Evolutionary conservation across 2,113 vertebrate species (phyloP).

Genomic region (Calidris pygmaea): DNA sequence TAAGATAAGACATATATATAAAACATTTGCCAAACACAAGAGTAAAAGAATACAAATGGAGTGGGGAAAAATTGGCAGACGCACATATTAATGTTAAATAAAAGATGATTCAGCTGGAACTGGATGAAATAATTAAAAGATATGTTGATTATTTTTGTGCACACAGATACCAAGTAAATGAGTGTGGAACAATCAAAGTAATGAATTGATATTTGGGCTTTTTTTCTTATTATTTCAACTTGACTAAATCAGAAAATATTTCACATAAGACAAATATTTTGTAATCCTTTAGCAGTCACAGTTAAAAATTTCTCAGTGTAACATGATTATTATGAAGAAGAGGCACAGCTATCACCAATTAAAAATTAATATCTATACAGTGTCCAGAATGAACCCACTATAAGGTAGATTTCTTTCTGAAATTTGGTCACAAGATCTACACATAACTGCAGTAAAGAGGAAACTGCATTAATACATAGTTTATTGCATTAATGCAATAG

Average conservation of each 20-base stretch:
- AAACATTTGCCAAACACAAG: constrained; percentile 34
- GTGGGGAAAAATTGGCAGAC: neutral
- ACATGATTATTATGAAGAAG: neutral
- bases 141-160: neutral
- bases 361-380: neutral
- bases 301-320: neutral
- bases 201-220: neutral
- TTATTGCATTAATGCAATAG: neutral
- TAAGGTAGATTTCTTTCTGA: neutral
- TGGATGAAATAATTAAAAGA: neutral
- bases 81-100: neutral
- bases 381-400: neutral
- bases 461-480: neutral
- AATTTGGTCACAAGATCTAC: neutral
- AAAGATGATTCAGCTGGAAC: neutral
- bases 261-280: neutral
- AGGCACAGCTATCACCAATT: neutral
- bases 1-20: constrained; percentile 25
- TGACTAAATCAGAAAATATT: neutral
- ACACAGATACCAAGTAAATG: neutral
- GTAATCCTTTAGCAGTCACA: neutral
- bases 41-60: neutral
- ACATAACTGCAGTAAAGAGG: neutral
- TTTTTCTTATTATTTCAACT: neutral
- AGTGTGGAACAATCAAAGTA: neutral